These are phyloP conservation scores for Amblyornis subalaris DNA, from an alignment of 2,113 vertebrate genomes.

Conservation along the genomic window DNA sequence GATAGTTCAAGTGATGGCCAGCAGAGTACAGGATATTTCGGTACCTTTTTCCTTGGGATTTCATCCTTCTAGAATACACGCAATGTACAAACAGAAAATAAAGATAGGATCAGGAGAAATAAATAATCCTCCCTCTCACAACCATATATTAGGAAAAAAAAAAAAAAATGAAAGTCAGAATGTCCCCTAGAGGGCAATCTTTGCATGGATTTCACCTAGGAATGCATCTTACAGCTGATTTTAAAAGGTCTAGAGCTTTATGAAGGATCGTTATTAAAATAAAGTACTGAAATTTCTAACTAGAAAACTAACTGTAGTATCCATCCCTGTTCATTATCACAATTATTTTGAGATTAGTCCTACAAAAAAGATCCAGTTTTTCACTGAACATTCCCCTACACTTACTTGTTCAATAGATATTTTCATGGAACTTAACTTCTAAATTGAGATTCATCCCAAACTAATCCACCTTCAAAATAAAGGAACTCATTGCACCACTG, in stretches of 20 bases:
- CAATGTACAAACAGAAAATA: not conserved
- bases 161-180: not conserved
- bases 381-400: not conserved
- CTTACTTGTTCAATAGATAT: not conserved
- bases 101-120: not conserved
- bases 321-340: not conserved
- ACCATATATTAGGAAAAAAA: not conserved
- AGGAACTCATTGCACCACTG: not conserved
- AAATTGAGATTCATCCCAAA: not conserved
- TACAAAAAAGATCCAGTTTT: not conserved
- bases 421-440: not conserved
- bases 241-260: not conserved
- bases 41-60: not conserved
- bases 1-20: not conserved
- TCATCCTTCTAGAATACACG: not conserved
- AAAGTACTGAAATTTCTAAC: not conserved
- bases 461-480: not conserved
- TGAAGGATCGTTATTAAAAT: not conserved
- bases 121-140: not conserved
- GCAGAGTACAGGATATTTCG: not conserved
- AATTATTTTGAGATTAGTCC: not conserved
- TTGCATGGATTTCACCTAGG: not conserved
- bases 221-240: not conserved
- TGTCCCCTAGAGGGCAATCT: constrained; percentile 38
- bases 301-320: not conserved